Evolutionary conservation across 2,888 invertebrate genomes (phyloP), one percentile per base, ranked within the genome.

Genomic region (Coelopa pilipes): DNA sequence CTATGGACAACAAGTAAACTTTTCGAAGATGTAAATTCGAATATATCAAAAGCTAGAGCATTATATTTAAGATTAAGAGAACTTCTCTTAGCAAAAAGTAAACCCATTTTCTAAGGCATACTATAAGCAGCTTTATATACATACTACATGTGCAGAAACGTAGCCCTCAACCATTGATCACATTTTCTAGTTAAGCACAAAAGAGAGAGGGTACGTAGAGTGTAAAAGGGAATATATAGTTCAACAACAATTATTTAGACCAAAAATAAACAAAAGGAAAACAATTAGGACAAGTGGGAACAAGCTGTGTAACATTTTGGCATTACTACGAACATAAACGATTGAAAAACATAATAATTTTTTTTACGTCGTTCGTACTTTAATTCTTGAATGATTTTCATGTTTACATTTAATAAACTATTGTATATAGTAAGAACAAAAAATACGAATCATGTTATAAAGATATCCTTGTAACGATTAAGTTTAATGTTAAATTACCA

Each of bases 11-110:
- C 55, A 71, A 65, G 65, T 71, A 71, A 62, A n/a, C 59, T 49
- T 71, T 71, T 71, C 65, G 65, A 65, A 60, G 69, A 66, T 72
- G 24, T 45, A 19, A 46, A 68, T 62, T 73, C 67, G 67, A 68
- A 73, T 72, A 72, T 57, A 72, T 59, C 50, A 71, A n/a, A n/a
- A 63, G 34, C 55, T 53, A 46, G 63, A 71, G 55, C 55, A 45
- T 65, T 55, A 65, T 12, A 12, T 65, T 50, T 71, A 71, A 71
- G 65, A 46, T 47, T 15, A 65, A 46, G 55, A 71, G 65, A 50
- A 63, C 53, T 19, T 53, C 53, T 45, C 70, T 65, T 46, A 45
- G 69, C 21, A 60, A n/a, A 70, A 70, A 63, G 15, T 21, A 71
- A 55, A 19, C 53, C 34, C 21, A 19, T 71, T 71, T 65, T 53